Evolutionary conservation across 2,797 vertebrate species (phyloP).

Genomic region (Thamnophis elegans): DNA sequence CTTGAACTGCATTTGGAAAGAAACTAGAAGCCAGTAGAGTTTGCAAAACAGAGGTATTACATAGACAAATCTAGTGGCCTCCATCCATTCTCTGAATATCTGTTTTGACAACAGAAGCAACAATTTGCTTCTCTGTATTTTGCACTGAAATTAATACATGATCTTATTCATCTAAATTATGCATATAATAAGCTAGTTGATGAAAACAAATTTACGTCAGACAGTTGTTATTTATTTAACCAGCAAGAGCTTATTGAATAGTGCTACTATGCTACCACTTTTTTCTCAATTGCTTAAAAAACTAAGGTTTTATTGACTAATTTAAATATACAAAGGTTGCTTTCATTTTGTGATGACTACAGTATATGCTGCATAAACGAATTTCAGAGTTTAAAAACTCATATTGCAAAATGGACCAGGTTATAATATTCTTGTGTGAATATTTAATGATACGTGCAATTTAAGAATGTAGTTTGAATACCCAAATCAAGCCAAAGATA

Average conservation of each 20-base stretch:
- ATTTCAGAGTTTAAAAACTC: slow-evolving; percentile 17
- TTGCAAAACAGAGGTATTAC: no score
- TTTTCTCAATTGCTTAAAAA: slow-evolving; percentile 31
- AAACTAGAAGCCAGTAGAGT: no score
- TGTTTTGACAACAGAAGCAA: slow-evolving; percentile 2
- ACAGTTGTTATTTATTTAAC: slow-evolving; percentile 42
- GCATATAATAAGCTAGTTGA: slow-evolving; percentile 45
- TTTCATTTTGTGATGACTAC: slow-evolving; percentile 19
- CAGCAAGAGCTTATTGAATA: slow-evolving; percentile 44
- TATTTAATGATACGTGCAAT: slow-evolving; percentile 43
- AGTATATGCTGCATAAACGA: background rate
- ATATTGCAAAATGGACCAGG: slow-evolving; percentile 27
- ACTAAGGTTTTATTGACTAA: slow-evolving; percentile 30
- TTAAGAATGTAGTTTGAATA: slow-evolving; percentile 22
- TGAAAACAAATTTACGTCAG: slow-evolving; percentile 43
- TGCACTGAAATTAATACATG: slow-evolving; percentile 31
- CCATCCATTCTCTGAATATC: background rate
- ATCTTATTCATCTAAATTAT: slow-evolving; percentile 34
- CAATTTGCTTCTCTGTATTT: background rate
- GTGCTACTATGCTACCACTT: slow-evolving; percentile 11
- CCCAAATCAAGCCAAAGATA: background rate
- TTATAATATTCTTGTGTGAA: slow-evolving; percentile 21
- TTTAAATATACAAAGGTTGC: slow-evolving; percentile 24
- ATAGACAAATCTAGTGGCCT: background rate
- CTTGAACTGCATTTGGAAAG: no score